A percentile compares a stretch with the other conserved stretches of the same genome.
phyloP scores from a whole-genome alignment of 2,888 invertebrate genomes.

The Pocota personata region DNA sequence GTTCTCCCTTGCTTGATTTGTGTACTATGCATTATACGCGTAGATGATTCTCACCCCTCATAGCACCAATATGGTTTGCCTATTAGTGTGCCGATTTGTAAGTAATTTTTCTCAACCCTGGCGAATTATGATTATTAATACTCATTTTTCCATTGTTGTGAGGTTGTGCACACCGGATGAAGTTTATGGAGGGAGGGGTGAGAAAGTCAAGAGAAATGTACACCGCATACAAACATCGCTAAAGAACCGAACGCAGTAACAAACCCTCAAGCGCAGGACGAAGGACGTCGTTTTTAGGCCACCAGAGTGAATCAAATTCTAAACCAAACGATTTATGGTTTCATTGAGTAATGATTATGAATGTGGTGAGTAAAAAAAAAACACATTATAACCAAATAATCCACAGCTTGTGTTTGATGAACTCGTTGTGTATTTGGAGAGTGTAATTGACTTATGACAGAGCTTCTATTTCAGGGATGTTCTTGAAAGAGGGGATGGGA shows the following conservation, averaged over 20 bases:
- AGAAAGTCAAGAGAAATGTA: slow-evolving; percentile 71
- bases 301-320: slow-evolving; percentile 43
- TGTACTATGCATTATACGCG: slow-evolving; percentile 54
- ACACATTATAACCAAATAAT: slow-evolving; percentile 26
- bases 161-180: slow-evolving; percentile 1
- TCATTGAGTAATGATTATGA: slow-evolving; percentile 60
- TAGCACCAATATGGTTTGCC: slow-evolving; percentile 39
- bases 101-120: slow-evolving; percentile 54
- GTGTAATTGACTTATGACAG: slow-evolving; percentile 67
- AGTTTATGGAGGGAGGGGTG: slow-evolving; percentile 58
- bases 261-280: slow-evolving; percentile 46
- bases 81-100: slow-evolving; percentile 62
- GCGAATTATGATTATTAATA: slow-evolving; percentile 71
- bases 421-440: slow-evolving; percentile 33
- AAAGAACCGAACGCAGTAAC: slow-evolving; percentile 1
- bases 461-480: slow-evolving; percentile 33
- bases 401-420: slow-evolving; percentile 42
- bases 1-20: slow-evolving; percentile 31
- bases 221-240: slow-evolving; percentile 39
- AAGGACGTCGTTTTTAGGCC: slow-evolving; percentile 36
- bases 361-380: neutral
- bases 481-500: neutral
- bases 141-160: slow-evolving; percentile 55
- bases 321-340: slow-evolving; percentile 66
- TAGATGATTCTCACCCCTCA: slow-evolving; percentile 64